These are phyloP conservation scores for Pseudobourletiella spinata DNA, from an alignment of 1,140 invertebrate genomes.

Conservation along the genomic window DNA sequence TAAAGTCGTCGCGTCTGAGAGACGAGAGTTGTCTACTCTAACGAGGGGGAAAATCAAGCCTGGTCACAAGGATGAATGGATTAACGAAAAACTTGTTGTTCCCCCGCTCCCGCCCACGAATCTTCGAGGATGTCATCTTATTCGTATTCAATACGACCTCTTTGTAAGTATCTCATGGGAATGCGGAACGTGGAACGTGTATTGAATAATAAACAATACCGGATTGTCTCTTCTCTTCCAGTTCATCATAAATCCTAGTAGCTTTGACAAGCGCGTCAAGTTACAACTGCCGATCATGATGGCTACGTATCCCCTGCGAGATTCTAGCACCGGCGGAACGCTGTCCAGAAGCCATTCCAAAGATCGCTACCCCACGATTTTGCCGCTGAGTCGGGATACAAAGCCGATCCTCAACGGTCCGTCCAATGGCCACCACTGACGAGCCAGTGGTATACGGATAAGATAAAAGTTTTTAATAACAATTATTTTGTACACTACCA, in stretches of 20 bases:
- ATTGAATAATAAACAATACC: neutral
- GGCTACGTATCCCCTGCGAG: slow-evolving; percentile 81
- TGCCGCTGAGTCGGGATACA: slow-evolving; percentile 26
- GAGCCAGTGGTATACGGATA: too few relatives aligned
- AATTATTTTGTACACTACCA: too few relatives aligned
- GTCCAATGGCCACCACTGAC: neutral
- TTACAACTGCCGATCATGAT: slow-evolving; percentile 84
- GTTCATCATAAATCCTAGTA: slow-evolving; percentile 85
- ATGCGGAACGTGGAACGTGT: too few relatives aligned
- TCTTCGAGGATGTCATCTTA: slow-evolving; percentile 84
- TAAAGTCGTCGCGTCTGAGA: slow-evolving; percentile 77
- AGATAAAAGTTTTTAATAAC: too few relatives aligned
- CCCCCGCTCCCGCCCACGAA: slow-evolving; percentile 91
- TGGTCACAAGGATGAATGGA: slow-evolving; percentile 74
- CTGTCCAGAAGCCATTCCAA: slow-evolving; percentile 27
- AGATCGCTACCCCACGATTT: slow-evolving; percentile 27
- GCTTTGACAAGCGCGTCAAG: slow-evolving; percentile 82
- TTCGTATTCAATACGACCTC: slow-evolving; percentile 88
- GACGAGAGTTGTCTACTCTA: slow-evolving; percentile 70
- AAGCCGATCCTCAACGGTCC: slow-evolving; percentile 16
- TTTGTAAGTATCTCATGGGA: slow-evolving; percentile 64
- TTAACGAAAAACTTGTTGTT: slow-evolving; percentile 81
- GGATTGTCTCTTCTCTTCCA: slow-evolving; percentile 43
- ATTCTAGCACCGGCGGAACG: slow-evolving; percentile 43
- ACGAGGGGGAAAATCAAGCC: slow-evolving; percentile 72